A percentile compares a stretch with the other conserved stretches of the same genome.
Conservation (phyloP, 1,140 invertebrate genomes). For the Eriocheir sinensis region DNA sequence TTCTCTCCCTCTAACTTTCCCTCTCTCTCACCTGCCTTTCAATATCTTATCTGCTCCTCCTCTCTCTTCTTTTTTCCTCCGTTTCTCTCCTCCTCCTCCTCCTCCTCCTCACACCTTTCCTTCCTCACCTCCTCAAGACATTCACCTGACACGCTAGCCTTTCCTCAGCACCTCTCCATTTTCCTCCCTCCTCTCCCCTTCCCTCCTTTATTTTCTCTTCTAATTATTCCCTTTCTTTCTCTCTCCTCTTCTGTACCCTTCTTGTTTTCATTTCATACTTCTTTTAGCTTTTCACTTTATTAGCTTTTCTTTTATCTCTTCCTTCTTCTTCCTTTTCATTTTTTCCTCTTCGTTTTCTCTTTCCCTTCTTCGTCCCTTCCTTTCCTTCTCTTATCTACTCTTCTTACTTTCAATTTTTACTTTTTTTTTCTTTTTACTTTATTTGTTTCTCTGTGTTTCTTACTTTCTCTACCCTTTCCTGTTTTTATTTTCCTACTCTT, state of each 20-base stretch:
- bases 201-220: too few relatives aligned
- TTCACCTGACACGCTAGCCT: too few relatives aligned
- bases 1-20: neutral
- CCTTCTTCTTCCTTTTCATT: neutral
- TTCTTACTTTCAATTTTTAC: neutral
- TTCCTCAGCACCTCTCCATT: too few relatives aligned
- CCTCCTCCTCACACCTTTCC: neutral
- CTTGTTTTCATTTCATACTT: too few relatives aligned
- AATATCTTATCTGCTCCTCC: neutral
- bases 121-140: neutral
- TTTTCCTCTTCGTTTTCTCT: neutral
- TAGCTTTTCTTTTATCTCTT: neutral
- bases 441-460: neutral
- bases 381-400: neutral
- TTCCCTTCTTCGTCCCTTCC: too few relatives aligned
- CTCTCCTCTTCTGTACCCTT: too few relatives aligned
- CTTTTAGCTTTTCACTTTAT: too few relatives aligned
- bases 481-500: neutral
- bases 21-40: neutral
- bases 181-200: too few relatives aligned
- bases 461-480: neutral
- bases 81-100: too few relatives aligned
- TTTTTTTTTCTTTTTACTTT: neutral
- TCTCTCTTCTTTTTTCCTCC: neutral
- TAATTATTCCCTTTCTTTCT: too few relatives aligned